Conservation (phyloP, 2,888 invertebrate species). For the Agriopis marginaria region DNA sequence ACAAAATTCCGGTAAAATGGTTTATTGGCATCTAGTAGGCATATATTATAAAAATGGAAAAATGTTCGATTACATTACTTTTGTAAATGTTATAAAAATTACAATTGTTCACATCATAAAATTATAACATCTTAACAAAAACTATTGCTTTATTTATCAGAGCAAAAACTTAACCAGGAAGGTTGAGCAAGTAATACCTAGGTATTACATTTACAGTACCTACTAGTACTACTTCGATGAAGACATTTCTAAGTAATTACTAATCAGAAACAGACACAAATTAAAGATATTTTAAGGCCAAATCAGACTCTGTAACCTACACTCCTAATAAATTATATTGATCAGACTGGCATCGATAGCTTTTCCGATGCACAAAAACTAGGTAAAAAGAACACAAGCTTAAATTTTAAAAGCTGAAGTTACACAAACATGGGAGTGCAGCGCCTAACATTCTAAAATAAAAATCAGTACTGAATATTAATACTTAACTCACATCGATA, state of each 20-base stretch:
- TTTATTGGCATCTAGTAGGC: slow-evolving; percentile 75
- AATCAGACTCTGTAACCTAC: slow-evolving; percentile 69
- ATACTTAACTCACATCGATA: slow-evolving; percentile 74
- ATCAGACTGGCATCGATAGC: background rate
- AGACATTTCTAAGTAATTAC: slow-evolving; percentile 56
- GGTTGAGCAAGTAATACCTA: slow-evolving; percentile 79
- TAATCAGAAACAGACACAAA: slow-evolving; percentile 49
- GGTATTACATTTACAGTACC: slow-evolving; percentile 54
- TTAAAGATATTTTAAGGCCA: slow-evolving; percentile 52
- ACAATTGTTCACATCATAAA: slow-evolving; percentile 61
- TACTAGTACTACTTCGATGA: slow-evolving; percentile 61
- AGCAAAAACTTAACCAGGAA: slow-evolving; percentile 57
- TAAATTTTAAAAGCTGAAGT: slow-evolving; percentile 51
- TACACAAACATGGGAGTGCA: slow-evolving; percentile 61
- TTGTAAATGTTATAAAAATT: slow-evolving; percentile 76
- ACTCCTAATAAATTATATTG: slow-evolving; percentile 54
- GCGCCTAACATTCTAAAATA: slow-evolving; percentile 68
- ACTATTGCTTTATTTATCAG: slow-evolving; percentile 57
- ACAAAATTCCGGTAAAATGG: slow-evolving; percentile 79
- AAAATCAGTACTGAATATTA: slow-evolving; percentile 79
- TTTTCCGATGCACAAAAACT: background rate
- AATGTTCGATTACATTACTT: slow-evolving; percentile 48
- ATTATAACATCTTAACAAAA: slow-evolving; percentile 44
- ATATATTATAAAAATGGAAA: slow-evolving; percentile 77
- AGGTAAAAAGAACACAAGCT: slow-evolving; percentile 64